phyloP scores from a whole-genome alignment of 1,140 invertebrate species.

The Colletes latitarsis region DNA sequence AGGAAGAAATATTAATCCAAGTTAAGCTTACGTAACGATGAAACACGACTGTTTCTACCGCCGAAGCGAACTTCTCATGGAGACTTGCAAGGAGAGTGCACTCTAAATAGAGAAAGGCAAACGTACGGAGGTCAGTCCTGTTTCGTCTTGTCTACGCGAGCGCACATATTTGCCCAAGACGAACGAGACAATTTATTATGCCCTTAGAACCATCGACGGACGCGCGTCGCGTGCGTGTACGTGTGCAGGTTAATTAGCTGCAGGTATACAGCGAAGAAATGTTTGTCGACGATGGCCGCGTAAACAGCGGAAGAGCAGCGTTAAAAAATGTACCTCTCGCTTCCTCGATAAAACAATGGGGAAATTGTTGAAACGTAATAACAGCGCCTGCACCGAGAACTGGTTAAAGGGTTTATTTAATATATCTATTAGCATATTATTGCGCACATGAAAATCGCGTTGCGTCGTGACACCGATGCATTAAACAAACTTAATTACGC shows the following conservation, averaged over 20 bases:
- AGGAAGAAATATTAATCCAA: slow-evolving; percentile 59
- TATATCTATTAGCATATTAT: neutral
- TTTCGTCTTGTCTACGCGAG: slow-evolving; percentile 4
- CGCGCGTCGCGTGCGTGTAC: neutral
- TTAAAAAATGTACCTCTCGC: too few relatives aligned
- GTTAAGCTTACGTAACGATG: slow-evolving; percentile 52
- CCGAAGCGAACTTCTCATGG: slow-evolving; percentile 28
- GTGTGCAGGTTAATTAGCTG: slow-evolving; percentile 47
- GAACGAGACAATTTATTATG: slow-evolving; percentile 27
- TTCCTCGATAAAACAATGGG: too few relatives aligned
- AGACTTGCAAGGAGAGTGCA: slow-evolving; percentile 8
- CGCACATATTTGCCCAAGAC: neutral
- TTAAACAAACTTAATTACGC: neutral
- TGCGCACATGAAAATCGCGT: neutral
- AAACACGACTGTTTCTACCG: slow-evolving; percentile 45
- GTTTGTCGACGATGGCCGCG: neutral
- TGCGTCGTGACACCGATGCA: too few relatives aligned
- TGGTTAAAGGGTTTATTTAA: too few relatives aligned
- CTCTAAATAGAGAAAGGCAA: slow-evolving; percentile 39
- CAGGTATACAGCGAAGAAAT: neutral
- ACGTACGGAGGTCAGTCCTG: slow-evolving; percentile 6
- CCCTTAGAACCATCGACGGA: neutral
- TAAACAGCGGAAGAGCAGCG: too few relatives aligned
- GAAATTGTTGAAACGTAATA: too few relatives aligned
- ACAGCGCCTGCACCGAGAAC: too few relatives aligned